Percentiles rank a stretch among this genome's conserved stretches.
Evolutionary conservation across 1,140 invertebrate species (phyloP).

Genomic region (Halictus rubicundus): DNA sequence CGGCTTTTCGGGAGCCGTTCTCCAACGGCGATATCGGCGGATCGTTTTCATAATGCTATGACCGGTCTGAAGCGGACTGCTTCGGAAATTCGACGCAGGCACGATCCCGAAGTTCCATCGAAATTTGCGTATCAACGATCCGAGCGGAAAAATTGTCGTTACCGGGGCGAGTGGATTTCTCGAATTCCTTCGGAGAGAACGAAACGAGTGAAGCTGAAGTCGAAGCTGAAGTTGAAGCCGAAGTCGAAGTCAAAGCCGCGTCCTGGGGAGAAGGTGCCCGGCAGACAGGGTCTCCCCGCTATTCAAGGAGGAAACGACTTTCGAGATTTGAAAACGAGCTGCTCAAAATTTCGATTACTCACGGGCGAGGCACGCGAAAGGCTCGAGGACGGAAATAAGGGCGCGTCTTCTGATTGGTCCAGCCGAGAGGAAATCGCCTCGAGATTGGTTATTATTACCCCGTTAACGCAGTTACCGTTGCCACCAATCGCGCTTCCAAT

Average conservation of each 20-base stretch:
- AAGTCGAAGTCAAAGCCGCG: neutral
- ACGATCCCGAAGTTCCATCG: slow-evolving; percentile 57
- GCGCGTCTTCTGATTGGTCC: slow-evolving; percentile 78
- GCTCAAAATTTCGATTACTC: slow-evolving; percentile 75
- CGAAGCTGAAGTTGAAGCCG: neutral
- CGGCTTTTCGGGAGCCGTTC: neutral
- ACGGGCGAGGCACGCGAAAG: slow-evolving; percentile 38
- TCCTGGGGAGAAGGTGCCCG: neutral
- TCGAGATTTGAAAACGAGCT: slow-evolving; percentile 71
- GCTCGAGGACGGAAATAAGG: slow-evolving; percentile 72
- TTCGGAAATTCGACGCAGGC: slow-evolving; percentile 34
- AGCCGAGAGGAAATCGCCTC: slow-evolving; percentile 76
- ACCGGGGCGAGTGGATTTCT: neutral
- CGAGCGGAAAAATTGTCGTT: slow-evolving; percentile 52
- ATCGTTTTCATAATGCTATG: slow-evolving; percentile 29
- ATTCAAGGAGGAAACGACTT: slow-evolving; percentile 35
- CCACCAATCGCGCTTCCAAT: slow-evolving; percentile 72
- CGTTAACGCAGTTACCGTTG: slow-evolving; percentile 74
- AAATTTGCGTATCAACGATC: slow-evolving; percentile 35
- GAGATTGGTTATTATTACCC: slow-evolving; percentile 81
- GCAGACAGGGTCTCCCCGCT: neutral
- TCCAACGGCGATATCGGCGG: slow-evolving; percentile 14
- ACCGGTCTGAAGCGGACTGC: slow-evolving; percentile 25
- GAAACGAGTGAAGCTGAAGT: neutral
- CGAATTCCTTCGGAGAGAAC: neutral